Base-by-base conservation (phyloP, 2,888 invertebrate species). In the Pristionchus entomophagus region DNA sequence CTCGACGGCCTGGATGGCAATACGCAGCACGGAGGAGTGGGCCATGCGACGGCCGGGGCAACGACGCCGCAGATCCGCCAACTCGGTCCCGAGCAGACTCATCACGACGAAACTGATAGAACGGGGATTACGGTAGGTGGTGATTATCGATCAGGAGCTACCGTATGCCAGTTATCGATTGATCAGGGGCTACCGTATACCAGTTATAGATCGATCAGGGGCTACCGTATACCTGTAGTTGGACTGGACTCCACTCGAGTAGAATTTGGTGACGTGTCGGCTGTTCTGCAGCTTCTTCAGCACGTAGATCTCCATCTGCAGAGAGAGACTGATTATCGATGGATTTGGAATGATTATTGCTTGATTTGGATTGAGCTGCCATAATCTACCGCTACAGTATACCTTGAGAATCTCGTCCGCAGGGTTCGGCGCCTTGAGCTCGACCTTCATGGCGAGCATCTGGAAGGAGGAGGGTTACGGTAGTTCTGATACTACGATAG, bases 61-160 rank as follows among this genome's bases (percentile, higher is more conserved):
- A 12, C 89, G 84, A 1, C 91, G 88, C 29, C 92, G 90, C 32
- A 91, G 85, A n/a, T 92, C 91, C 59, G 86, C 88, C 26, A 91
- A 87, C 65, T 92, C 91, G 56, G 88, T 88, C 14, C 91, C 92
- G 35, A 92, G 88, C n/a, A 92, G 88, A 69, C 90, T 89, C 91
- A 92, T 92, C 29, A 92, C 89, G 17, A 92, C n/a, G 88, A 87
- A 92, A 26, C 89, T 90, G 86, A 86, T n/a, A 35, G 17, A n/a
- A 12, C 4, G 65, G 19, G 65, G 32, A 5, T n/a, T n/a, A 29
- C 29, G 49, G 78, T 32, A 49, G 49, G 29, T 59, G 45, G 14
- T 45, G 45, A 73, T 3, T 32, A 8, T 45, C 45, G 45, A 10
- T 45, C 6, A 6, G 45, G 45, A 45, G 45, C 6, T 6, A 6